phyloP scores from a whole-genome alignment of 2,113 vertebrate genomes.

The Periophthalmus modestus region DNA sequence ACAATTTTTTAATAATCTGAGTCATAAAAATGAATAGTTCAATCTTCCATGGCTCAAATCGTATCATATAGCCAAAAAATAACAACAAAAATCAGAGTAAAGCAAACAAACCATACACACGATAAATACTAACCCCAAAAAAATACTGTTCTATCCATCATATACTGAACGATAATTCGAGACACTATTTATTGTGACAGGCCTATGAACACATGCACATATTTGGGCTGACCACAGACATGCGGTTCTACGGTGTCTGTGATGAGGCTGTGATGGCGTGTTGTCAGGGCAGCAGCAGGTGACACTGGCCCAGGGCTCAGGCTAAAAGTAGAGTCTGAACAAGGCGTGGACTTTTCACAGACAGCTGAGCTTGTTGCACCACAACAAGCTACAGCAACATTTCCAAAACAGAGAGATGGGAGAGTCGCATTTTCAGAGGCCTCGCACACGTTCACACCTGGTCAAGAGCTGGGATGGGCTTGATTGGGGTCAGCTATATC shows the following conservation, averaged over 20 bases:
- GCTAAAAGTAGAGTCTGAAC: slow-evolving; percentile 68
- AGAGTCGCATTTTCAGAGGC: slow-evolving; percentile 40
- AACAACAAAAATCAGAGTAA: too few relatives aligned
- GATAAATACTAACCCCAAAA: too few relatives aligned
- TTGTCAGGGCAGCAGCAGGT: slow-evolving; percentile 59
- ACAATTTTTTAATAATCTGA: too few relatives aligned
- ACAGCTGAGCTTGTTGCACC: slow-evolving; percentile 67
- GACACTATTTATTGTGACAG: too few relatives aligned
- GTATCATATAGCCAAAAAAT: too few relatives aligned
- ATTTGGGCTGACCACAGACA: slow-evolving; percentile 36
- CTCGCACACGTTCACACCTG: slow-evolving; percentile 13
- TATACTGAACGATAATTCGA: too few relatives aligned
- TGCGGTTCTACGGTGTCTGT: slow-evolving; percentile 38
- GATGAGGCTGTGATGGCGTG: slow-evolving; percentile 49
- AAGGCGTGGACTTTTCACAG: slow-evolving; percentile 53
- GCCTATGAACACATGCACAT: slow-evolving; percentile 10
- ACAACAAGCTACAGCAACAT: slow-evolving; percentile 56
- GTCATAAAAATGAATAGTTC: too few relatives aligned
- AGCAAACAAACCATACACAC: too few relatives aligned
- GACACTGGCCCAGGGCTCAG: slow-evolving; percentile 55
- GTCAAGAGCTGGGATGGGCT: slow-evolving; percentile 15
- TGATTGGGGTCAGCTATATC: slow-evolving; percentile 31
- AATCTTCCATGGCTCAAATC: too few relatives aligned
- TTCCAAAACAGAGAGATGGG: slow-evolving; percentile 62
- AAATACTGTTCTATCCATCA: too few relatives aligned